Percentiles rank a stretch among this genome's conserved stretches.
Conservation (phyloP, 2,888 invertebrate genomes). For the Rhogogaster chlorosoma region DNA sequence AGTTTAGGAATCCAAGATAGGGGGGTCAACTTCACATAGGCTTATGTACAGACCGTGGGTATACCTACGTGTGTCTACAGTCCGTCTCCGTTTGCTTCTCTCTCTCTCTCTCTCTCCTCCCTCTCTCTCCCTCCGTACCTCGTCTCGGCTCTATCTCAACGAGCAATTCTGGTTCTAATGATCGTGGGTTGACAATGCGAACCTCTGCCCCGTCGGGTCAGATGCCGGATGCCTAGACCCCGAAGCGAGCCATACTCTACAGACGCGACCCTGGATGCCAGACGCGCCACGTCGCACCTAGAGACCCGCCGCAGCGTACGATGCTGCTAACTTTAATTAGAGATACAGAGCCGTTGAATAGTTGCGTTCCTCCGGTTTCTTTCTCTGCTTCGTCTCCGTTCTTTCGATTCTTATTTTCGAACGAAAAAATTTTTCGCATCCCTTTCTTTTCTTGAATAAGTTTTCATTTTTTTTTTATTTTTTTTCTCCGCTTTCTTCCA, state of each 20-base stretch:
- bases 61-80: not conserved
- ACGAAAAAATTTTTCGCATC: not conserved
- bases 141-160: not conserved
- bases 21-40: no score
- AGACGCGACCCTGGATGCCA: slow-evolving; percentile 63
- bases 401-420: not conserved
- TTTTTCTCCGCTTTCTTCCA: no score
- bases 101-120: not conserved
- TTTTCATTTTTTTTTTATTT: not conserved
- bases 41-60: not conserved
- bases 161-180: slow-evolving; percentile 53
- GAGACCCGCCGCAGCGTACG: not conserved
- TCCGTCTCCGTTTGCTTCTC: not conserved
- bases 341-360: slow-evolving; percentile 41
- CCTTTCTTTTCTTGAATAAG: no score
- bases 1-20: no score
- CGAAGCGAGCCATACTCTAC: slow-evolving; percentile 25
- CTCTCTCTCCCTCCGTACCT: not conserved
- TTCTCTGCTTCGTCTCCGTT: not conserved
- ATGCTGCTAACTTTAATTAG: slow-evolving; percentile 41
- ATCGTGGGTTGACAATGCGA: slow-evolving; percentile 63
- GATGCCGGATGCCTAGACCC: slow-evolving; percentile 47
- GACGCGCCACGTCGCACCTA: slow-evolving; percentile 60
- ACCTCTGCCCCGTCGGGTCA: slow-evolving; percentile 59
- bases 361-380: slow-evolving; percentile 26